Percentiles rank a stretch among this genome's conserved stretches.
Conservation (phyloP, 2,888 invertebrate genomes). For the Drosophila macrospina region DNA sequence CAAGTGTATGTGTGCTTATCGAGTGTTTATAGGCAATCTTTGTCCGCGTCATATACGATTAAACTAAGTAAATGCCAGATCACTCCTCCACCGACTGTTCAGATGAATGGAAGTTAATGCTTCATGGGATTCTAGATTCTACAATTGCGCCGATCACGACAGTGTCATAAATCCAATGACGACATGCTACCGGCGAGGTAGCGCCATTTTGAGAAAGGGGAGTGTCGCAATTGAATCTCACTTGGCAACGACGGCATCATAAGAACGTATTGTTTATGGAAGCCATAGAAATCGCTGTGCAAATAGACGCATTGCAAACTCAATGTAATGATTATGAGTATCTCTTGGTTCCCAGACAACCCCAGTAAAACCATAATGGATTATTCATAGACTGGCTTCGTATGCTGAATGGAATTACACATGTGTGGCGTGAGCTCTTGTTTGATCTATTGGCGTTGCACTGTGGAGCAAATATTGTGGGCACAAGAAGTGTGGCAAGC, state of each 20-base stretch:
- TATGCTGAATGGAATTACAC: slow-evolving; percentile 13
- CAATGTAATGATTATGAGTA: slow-evolving; percentile 39
- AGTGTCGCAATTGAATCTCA: slow-evolving; percentile 25
- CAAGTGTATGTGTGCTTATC: slow-evolving; percentile 31
- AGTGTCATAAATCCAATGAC: slow-evolving; percentile 41
- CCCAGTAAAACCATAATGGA: slow-evolving; percentile 38
- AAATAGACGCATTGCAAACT: slow-evolving; percentile 36
- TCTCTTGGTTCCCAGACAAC: slow-evolving; percentile 41
- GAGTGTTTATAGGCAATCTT: slow-evolving; percentile 12
- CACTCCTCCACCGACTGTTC: slow-evolving; percentile 47
- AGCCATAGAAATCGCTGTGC: slow-evolving; percentile 9
- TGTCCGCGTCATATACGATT: slow-evolving; percentile 11
- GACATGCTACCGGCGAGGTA: slow-evolving; percentile 15
- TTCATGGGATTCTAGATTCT: not conserved
- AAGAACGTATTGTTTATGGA: not conserved
- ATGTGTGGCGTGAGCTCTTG: slow-evolving; percentile 38
- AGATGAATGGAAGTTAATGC: slow-evolving; percentile 11
- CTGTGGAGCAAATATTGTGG: slow-evolving; percentile 13
- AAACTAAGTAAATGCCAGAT: slow-evolving; percentile 34
- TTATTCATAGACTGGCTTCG: slow-evolving; percentile 30
- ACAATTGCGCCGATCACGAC: slow-evolving; percentile 35
- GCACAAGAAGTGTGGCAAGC: not conserved
- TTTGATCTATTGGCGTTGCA: slow-evolving; percentile 25
- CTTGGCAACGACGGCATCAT: slow-evolving; percentile 22
- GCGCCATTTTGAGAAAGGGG: slow-evolving; percentile 26